phyloP scores from a whole-genome alignment of 2,888 invertebrate genomes.

The Cephus sareptanus region DNA sequence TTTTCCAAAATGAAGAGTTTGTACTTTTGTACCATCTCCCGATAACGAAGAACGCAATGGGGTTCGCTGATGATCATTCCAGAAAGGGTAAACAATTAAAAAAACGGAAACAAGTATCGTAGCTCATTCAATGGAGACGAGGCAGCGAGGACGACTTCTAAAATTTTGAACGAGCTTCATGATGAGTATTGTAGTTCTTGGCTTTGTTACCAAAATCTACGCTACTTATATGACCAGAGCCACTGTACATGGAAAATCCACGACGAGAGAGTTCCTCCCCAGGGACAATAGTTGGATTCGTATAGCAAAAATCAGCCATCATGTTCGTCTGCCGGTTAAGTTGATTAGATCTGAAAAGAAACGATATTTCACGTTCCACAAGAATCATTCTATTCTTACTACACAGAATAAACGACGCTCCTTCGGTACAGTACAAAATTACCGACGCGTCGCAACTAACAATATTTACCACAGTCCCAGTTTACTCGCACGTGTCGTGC shows the following conservation, averaged over 20 bases:
- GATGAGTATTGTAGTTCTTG: constrained; percentile 37
- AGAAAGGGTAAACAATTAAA: background rate
- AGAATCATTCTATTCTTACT: background rate
- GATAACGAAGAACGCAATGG: background rate
- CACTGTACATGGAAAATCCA: constrained; percentile 72
- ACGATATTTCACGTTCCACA: background rate
- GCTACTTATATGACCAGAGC: constrained; percentile 60
- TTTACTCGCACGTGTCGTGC: background rate
- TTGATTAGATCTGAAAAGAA: constrained; percentile 49
- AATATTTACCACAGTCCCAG: background rate
- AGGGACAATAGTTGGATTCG: constrained; percentile 69
- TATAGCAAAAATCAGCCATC: constrained; percentile 65
- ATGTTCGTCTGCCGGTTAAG: constrained; percentile 51
- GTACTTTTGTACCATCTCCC: background rate
- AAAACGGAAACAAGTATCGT: background rate
- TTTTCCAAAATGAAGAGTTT: background rate
- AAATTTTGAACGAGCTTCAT: constrained; percentile 53
- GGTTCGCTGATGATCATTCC: background rate
- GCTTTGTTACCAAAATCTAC: constrained; percentile 38
- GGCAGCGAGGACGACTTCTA: constrained; percentile 19
- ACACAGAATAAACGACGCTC: background rate
- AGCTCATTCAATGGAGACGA: background rate
- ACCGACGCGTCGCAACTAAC: background rate
- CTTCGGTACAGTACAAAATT: background rate
- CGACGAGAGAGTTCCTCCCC: constrained; percentile 71